Conservation (phyloP, 2,888 invertebrate genomes). For the Lamellibrachia columna region DNA sequence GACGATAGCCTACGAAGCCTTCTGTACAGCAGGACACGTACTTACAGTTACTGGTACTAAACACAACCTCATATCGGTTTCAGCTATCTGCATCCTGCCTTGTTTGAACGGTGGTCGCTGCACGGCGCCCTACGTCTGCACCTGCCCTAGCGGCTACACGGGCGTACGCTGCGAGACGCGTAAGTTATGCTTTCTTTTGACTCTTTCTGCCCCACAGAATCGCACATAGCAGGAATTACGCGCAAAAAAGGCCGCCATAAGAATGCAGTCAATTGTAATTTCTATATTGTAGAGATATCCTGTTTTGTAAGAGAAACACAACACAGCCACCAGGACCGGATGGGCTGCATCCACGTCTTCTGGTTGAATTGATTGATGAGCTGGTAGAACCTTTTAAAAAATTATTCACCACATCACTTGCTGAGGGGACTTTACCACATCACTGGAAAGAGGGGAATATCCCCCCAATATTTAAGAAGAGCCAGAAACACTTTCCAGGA, state of each 20-base stretch:
- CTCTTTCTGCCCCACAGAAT: neutral
- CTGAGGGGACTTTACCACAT: too few relatives aligned
- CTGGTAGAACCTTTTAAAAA: too few relatives aligned
- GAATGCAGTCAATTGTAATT: neutral
- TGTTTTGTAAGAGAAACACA: too few relatives aligned
- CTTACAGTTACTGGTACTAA: neutral
- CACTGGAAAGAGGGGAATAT: too few relatives aligned
- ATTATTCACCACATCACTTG: too few relatives aligned
- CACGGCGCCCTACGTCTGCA: slow-evolving; percentile 47
- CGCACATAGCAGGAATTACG: neutral
- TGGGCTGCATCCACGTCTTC: too few relatives aligned
- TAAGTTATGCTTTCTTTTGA: slow-evolving; percentile 34
- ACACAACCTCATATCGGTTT: slow-evolving; percentile 26
- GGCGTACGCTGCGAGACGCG: slow-evolving; percentile 50
- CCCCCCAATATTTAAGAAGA: too few relatives aligned
- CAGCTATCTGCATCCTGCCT: slow-evolving; percentile 43
- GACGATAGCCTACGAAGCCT: too few relatives aligned
- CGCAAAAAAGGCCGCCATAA: neutral
- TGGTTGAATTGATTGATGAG: too few relatives aligned
- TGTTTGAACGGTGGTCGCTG: slow-evolving; percentile 54
- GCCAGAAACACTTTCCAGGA: too few relatives aligned
- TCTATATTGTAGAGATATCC: neutral
- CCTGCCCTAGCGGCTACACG: slow-evolving; percentile 49
- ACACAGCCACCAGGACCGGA: too few relatives aligned
- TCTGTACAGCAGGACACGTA: neutral